phyloP scores from a whole-genome alignment of 2,888 invertebrate genomes.

The Nematopogon swammerdamellus region DNA sequence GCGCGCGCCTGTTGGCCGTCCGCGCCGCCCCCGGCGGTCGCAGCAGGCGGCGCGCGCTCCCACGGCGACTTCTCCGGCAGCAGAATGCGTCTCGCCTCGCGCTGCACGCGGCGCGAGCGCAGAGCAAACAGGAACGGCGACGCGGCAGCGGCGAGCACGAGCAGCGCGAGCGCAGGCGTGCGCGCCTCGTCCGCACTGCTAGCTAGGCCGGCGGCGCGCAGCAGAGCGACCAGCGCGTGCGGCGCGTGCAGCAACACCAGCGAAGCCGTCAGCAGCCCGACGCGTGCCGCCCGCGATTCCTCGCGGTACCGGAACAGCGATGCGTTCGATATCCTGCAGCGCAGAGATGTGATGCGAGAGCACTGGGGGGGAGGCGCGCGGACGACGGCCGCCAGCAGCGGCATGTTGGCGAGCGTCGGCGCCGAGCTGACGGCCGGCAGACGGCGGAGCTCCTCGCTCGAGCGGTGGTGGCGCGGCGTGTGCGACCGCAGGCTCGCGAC shows the following conservation, averaged over 20 bases:
- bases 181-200: slow-evolving; percentile 47
- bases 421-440: slow-evolving; percentile 50
- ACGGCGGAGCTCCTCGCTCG: slow-evolving; percentile 34
- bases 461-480: slow-evolving; percentile 33
- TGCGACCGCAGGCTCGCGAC: slow-evolving; percentile 37
- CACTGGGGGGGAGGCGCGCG: slow-evolving; percentile 49
- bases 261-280: slow-evolving; percentile 62
- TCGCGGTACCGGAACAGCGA: slow-evolving; percentile 82
- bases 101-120: slow-evolving; percentile 63
- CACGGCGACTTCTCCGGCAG: slow-evolving; percentile 41
- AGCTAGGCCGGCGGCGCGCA: slow-evolving; percentile 35
- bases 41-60: slow-evolving; percentile 51
- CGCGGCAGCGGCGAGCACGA: slow-evolving; percentile 61
- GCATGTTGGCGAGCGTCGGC: slow-evolving; percentile 41
- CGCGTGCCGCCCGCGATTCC: slow-evolving; percentile 85
- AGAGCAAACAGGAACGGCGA: slow-evolving; percentile 78
- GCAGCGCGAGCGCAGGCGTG: slow-evolving; percentile 49
- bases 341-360: slow-evolving; percentile 69
- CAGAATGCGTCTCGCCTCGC: slow-evolving; percentile 39
- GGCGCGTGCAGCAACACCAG: slow-evolving; percentile 73
- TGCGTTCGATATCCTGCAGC: slow-evolving; percentile 79
- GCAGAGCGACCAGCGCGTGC: slow-evolving; percentile 43
- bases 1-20: slow-evolving; percentile 49
- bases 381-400: slow-evolving; percentile 26
- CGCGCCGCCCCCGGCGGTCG: slow-evolving; percentile 51